Evolutionary conservation across 2,113 vertebrate species (phyloP).

Genomic region (Sphaerodactylus townsendi): DNA sequence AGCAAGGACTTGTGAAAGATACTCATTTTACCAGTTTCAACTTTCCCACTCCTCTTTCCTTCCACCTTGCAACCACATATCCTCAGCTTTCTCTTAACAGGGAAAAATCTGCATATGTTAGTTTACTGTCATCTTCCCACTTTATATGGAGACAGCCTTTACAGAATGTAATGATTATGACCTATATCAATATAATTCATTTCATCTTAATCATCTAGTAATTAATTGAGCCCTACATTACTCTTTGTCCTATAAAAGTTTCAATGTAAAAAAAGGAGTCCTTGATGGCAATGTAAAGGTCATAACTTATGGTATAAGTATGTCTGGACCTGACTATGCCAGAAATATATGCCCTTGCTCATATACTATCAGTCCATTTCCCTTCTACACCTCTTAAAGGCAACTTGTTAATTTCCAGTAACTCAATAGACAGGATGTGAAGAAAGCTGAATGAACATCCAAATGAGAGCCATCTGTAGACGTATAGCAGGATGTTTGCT

Average conservation of each 20-base stretch:
- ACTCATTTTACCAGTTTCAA: too few species aligned
- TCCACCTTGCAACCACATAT: too few species aligned
- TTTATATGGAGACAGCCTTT: not conserved
- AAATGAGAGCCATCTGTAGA: slow-evolving; percentile 65
- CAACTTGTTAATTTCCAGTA: slow-evolving; percentile 35
- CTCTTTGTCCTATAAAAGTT: not conserved
- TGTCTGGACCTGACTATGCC: not conserved
- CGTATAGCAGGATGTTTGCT: slow-evolving; percentile 34
- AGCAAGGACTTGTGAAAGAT: too few species aligned
- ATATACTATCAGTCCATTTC: not conserved
- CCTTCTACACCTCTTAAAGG: slow-evolving; percentile 27
- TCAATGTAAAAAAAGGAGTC: not conserved
- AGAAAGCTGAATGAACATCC: not conserved
- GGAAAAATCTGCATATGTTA: not conserved
- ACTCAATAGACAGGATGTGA: slow-evolving; percentile 29
- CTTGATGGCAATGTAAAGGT: not conserved
- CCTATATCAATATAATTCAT: not conserved
- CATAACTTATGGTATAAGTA: not conserved
- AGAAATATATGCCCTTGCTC: not conserved
- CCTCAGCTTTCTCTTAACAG: too few species aligned
- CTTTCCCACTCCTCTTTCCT: too few species aligned
- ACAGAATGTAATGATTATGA: accelerated
- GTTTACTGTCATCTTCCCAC: not conserved
- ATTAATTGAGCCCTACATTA: not conserved
- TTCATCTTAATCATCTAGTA: not conserved